Base-by-base conservation (phyloP, 2,888 invertebrate genomes). In the Drosophila seclusa region DNA sequence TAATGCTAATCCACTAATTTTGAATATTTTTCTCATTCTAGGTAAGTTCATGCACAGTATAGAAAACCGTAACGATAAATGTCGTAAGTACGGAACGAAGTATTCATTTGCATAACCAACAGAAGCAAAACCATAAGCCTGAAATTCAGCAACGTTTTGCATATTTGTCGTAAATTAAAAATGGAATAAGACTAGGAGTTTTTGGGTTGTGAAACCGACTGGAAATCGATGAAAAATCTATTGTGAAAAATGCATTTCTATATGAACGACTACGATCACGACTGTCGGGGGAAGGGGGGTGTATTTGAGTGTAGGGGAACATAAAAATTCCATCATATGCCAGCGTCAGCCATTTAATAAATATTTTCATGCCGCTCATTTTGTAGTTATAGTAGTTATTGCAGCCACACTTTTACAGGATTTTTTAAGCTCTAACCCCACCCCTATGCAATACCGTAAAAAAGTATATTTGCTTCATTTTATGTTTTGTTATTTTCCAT, bases 271-370 rank as follows among this genome's bases (percentile, higher is more conserved):
- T 13, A 13, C n/a, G n/a, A 24, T 32, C n/a, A 13, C 3, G 29
- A n/a, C 13, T 21, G 16, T 0, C 10, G 10, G 10, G 0, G 3
- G 31, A 10, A 31, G 31, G 21, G 21, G 21, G 21, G 21, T 2
- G 32, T 16, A 36, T 27, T 59, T n/a, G 31, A 4, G 21, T 10
- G 42, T 21, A 16, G 54, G 54, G 53, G 73, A 81, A 85, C 83
- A 85, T 88, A 80, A 77, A 90, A 88, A 87, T 85, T 61, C 86
- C 86, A 88, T 90, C 83, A 80, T 80, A 71, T 64, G 68, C 59
- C 64, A 75, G 36, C 61, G 60, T 62, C 67, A 73, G 73, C 65
- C 86, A 68, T 85, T 85, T 85, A 75, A 76, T 76, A 75, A 29
- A 79, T 75, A 67, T 79, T 79, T 78, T 65, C 67, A 70, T 75